Evolutionary conservation across 2,113 vertebrate species (phyloP), one percentile per base, ranked within the genome.

Genomic region (Hippoglossus stenolepis): DNA sequence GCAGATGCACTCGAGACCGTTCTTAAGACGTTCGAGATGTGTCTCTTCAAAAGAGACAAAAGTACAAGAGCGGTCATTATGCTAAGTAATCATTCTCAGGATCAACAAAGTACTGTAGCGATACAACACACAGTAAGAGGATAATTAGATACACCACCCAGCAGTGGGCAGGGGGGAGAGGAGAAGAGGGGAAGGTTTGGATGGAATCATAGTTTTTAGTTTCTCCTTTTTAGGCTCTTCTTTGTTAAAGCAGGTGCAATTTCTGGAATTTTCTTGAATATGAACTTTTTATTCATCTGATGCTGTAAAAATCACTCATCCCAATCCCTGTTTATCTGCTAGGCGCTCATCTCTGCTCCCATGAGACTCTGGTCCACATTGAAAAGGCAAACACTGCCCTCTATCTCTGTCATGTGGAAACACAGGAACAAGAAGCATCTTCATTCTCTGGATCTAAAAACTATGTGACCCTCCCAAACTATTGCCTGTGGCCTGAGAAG

Each of bases 351-450:
- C 64, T 81, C 54, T 45, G 20, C 64, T 56, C 24, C 9, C 26
- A 1, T 49, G 21, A 35, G 18, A 38, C 68, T 71, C 17, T 10
- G 12, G 45, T 80, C 28, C 54, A 1, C 45, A 80, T 79, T 79
- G 74, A 87, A 71, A 72, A 82, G 89, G 79, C 77, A 86, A 92
- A 94, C 86, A 92, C 87, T 91, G 93, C 93, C 93, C 92, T 89
- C 94, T 94, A 82, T 88, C 85, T 86, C 65, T 12, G 20, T 3
- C 14, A 43, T 8, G 20, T 26, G 78, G 86, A 81, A 92, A 20
- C 24, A 57, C 89, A 88, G 43, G 8, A 28, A 20, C 1, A 2
- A 11, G 4, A 28, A 5, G 2, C 24, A 1, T 26, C 47, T 7
- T 56, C 2, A 11, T 24, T 31, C 79, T 7, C 1, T 15, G 15